Evolutionary conservation across 2,797 vertebrate species (phyloP).

Genomic region (Rhadinocentrus ornatus): DNA sequence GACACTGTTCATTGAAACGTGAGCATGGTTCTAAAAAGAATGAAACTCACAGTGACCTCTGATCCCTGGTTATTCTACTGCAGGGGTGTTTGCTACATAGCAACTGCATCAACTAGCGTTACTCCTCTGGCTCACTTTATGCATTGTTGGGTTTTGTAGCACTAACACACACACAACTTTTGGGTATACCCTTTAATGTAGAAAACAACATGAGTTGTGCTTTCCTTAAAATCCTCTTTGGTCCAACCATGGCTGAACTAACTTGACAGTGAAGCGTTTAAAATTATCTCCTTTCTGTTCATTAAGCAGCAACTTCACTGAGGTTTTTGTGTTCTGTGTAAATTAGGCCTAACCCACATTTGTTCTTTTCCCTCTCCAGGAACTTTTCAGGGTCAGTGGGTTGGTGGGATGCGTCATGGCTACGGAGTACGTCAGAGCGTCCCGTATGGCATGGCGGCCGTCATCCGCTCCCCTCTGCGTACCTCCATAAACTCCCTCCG

Average conservation of each 20-base stretch:
- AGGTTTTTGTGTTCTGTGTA: neutral
- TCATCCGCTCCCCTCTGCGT: slow-evolving; percentile 96
- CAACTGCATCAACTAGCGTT: neutral
- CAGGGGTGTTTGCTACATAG: neutral
- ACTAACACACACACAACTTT: neutral
- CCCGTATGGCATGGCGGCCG: slow-evolving; percentile 97
- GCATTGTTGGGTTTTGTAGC: neutral
- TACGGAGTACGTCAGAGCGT: slow-evolving; percentile 97
- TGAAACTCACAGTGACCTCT: no score
- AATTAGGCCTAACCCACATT: neutral
- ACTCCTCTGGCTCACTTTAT: neutral
- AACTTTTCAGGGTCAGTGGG: slow-evolving; percentile 98
- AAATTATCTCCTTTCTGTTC: neutral
- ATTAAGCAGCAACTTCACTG: neutral
- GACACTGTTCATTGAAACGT: no score
- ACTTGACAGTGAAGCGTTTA: neutral
- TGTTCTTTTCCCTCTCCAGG: slow-evolving; percentile 76
- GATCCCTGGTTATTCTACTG: no score
- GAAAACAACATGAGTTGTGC: no score
- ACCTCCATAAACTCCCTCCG: slow-evolving; percentile 99
- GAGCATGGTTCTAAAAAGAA: no score
- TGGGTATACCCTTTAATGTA: neutral
- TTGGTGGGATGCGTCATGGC: slow-evolving; percentile 96
- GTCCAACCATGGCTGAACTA: neutral
- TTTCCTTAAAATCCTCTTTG: neutral